Conservation (phyloP, 2,888 invertebrate genomes). For the Callyntrura guangdongensis region DNA sequence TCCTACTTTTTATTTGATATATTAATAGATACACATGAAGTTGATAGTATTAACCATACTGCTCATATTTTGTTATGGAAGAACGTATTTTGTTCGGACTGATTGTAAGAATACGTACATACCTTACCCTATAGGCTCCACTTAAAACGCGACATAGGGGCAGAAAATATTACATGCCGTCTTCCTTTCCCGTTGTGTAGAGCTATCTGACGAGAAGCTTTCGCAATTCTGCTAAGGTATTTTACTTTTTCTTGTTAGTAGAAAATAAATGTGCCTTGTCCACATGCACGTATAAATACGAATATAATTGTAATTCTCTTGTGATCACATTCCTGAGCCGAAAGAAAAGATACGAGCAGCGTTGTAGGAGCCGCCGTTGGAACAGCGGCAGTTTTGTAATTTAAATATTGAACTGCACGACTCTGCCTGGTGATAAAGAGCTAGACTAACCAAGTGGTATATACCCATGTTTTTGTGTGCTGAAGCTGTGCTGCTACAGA, state of each 20-base stretch:
- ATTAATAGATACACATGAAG: too few relatives aligned
- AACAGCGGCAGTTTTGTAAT: background rate
- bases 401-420: conserved; percentile 54
- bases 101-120: too few relatives aligned
- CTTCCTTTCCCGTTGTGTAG: background rate
- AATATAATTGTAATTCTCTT: conserved; percentile 46
- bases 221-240: conserved; percentile 20
- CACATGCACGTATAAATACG: conserved; percentile 32
- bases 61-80: too few relatives aligned
- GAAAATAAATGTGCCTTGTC: background rate
- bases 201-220: background rate
- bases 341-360: background rate
- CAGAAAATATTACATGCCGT: conserved; percentile 12
- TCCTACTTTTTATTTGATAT: too few relatives aligned
- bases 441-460: background rate
- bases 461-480: conserved; percentile 19
- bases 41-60: too few relatives aligned
- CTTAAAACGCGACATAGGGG: background rate
- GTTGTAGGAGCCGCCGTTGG: background rate
- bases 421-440: conserved; percentile 4
- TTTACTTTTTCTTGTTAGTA: conserved; percentile 9
- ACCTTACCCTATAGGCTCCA: background rate
- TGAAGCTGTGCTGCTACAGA: background rate
- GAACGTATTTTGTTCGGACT: too few relatives aligned
- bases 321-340: conserved; percentile 44